A percentile compares a stretch with the other conserved stretches of the same genome.
phyloP scores from a whole-genome alignment of 2,888 invertebrate genomes.

The Sphaerophoria taeniata region DNA sequence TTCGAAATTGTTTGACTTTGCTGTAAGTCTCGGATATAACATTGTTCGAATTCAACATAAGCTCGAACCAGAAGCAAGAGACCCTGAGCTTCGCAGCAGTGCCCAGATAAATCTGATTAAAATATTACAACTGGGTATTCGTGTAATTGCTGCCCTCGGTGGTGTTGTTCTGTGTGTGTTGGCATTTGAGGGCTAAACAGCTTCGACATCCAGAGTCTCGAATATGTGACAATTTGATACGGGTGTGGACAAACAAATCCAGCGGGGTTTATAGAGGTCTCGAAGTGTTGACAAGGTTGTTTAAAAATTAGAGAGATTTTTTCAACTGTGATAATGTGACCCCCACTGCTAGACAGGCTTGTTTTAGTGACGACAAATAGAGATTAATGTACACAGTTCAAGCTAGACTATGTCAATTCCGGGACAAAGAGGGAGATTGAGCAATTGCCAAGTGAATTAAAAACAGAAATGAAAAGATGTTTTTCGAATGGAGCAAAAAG shows the following conservation, averaged over 20 bases:
- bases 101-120: slow-evolving; percentile 70
- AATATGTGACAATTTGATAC: slow-evolving; percentile 11
- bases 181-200: slow-evolving; percentile 23
- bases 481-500: too few relatives aligned
- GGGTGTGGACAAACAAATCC: slow-evolving; percentile 1
- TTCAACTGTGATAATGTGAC: slow-evolving; percentile 30
- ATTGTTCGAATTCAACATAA: slow-evolving; percentile 4
- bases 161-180: slow-evolving; percentile 20
- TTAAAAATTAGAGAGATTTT: slow-evolving; percentile 67
- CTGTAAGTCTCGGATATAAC: background rate
- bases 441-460: background rate
- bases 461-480: too few relatives aligned
- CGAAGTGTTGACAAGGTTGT: slow-evolving; percentile 71
- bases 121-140: slow-evolving; percentile 71
- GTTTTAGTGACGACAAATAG: slow-evolving; percentile 39
- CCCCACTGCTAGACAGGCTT: background rate
- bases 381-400: slow-evolving; percentile 9
- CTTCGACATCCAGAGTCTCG: background rate
- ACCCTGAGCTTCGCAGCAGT: slow-evolving; percentile 18
- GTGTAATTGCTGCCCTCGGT: slow-evolving; percentile 71
- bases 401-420: background rate
- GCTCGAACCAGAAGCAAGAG: background rate
- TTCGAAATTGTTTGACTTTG: slow-evolving; percentile 32
- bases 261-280: slow-evolving; percentile 10
- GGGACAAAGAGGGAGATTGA: background rate